Base-by-base conservation (phyloP, 2,888 invertebrate species). In the Helicoverpa assulta region DNA sequence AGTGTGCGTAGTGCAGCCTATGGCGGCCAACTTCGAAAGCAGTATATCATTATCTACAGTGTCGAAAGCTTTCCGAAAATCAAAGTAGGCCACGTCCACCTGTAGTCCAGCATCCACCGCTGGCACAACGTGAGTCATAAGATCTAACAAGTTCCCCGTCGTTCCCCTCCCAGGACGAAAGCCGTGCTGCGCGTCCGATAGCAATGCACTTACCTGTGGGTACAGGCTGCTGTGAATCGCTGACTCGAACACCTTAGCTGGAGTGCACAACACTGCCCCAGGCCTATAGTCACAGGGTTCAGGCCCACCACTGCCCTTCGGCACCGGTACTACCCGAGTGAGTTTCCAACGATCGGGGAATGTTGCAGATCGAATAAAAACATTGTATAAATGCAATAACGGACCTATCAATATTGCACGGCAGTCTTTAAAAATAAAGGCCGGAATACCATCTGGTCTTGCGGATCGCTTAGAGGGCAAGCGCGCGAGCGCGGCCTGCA, bases 391-490 rank as follows among this genome's bases (percentile, higher is more conserved):
- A 29, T 40, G 58, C 0, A 53, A 6, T 14, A 68, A 53, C 16
- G 62, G 62, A 5, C 47, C 52, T 8, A 62, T 19, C 16, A 68
- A 62, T 12, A 58, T 19, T 14, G 47, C 51, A 10, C 53, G 29
- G 33, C 62, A 58, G 29, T 68, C 58, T 29, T 37, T 68, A 58
- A 68, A 58, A 43, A 62, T 53, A 18, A 52, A 68, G 5, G 47
- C 18, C 0, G 68, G 68, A 12, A 69, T 63, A 37, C 63, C 58
- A 57, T 69, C 69, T 5, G 63, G 68, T 4, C 63, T 63, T 4
- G 53, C 58, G 4, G 68, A 69, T n/a, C 63, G 53, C 37, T 68
- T 68, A 6, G 63, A 47, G 16, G 54, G 53, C 53, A 53, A 37
- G 14, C 47, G 59, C 26, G 61, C 56, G 16, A 61, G 56, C 4